Conservation (phyloP, 1,140 invertebrate genomes). For the Drusus annulatus region DNA sequence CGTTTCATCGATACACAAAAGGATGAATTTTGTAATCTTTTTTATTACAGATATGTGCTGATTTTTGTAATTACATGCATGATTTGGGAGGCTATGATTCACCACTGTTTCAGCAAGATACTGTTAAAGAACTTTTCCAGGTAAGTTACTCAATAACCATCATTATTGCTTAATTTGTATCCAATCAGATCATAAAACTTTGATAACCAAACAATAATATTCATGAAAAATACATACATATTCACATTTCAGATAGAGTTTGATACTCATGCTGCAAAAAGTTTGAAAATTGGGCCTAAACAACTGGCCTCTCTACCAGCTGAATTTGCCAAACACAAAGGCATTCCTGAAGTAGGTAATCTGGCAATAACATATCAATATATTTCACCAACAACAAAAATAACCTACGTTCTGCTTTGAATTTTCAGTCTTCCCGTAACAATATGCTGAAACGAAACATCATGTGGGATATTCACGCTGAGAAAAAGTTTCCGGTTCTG, state of each 20-base stretch:
- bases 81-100: slow-evolving; percentile 69
- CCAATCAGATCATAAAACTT: neutral
- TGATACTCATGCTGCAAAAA: slow-evolving; percentile 66
- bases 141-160: slow-evolving; percentile 57
- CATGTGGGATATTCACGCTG: slow-evolving; percentile 64
- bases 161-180: slow-evolving; percentile 17
- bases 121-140: slow-evolving; percentile 70
- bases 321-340: slow-evolving; percentile 63
- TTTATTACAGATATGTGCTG: slow-evolving; percentile 65
- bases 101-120: slow-evolving; percentile 67
- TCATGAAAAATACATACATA: too few species aligned
- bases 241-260: slow-evolving; percentile 66
- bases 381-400: neutral
- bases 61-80: slow-evolving; percentile 70
- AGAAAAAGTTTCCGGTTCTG: slow-evolving; percentile 59
- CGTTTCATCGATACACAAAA: too few species aligned
- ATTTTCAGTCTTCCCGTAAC: slow-evolving; percentile 47
- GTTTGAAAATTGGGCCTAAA: slow-evolving; percentile 65
- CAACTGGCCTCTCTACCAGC: slow-evolving; percentile 65
- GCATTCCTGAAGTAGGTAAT: slow-evolving; percentile 59
- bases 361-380: slow-evolving; percentile 5
- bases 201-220: neutral
- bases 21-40: neutral
- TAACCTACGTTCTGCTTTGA: neutral
- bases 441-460: slow-evolving; percentile 64